Base-by-base conservation (phyloP, 2,113 vertebrate species). In the Labeo catla region DNA sequence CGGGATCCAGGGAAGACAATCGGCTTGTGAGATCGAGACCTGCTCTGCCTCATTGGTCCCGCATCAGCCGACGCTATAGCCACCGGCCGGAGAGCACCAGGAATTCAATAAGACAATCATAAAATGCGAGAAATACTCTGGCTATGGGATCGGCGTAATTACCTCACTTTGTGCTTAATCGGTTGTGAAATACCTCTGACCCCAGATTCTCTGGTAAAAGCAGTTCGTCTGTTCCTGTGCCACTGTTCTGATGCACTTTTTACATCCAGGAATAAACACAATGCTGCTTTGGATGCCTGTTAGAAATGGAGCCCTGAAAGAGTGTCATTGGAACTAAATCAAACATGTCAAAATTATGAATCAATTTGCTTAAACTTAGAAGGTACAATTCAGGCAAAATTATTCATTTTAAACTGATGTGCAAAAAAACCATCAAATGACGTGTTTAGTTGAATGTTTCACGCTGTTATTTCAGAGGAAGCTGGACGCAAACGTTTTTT, bases 41-140 rank as follows among this genome's bases (percentile, higher is more conserved):
- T 12, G 86, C 86, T 93, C 91, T 93, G 94, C 87, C 89, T 95
- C 95, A 91, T 95, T 95, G 94, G 92, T 92, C 92, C 93, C 88
- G 90, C 91, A 93, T 94, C 94, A 94, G 93, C 93, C 94, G 92
- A 93, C 93, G 92, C 93, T 95, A 91, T 93, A 95, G 94, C 91
- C 90, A 92, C 94, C 90, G 87, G 91, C 93, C 92, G 92, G 89
- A 94, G 91, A 90, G 90, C 93, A 92, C 86, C 88, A 95, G 93
- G 93, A 96, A 96, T 96, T 95, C 93, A 94, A 95, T 91, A 94
- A 94, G 91, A 93, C 94, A 96, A 96, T 96, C 89, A 94, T 94
- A 95, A 96, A 96, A 94, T 95, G 88, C 91, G 93, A 91, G 91
- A 94, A 95, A 96, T 92, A 93, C 88, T 89, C 91, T 82, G 91